phyloP scores from a whole-genome alignment of 1,140 invertebrate species.

The Brachionus paranguensis region DNA sequence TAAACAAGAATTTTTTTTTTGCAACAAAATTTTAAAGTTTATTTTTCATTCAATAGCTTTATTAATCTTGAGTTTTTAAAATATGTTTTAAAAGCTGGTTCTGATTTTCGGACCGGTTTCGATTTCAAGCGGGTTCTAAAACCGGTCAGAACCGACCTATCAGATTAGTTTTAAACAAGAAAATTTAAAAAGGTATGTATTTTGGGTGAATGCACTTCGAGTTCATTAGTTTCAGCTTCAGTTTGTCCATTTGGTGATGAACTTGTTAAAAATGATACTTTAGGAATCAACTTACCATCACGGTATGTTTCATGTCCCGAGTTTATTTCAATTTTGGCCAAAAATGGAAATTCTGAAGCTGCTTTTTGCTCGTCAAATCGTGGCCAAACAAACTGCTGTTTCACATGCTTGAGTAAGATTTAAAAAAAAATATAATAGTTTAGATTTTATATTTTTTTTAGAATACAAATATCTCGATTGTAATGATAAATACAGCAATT shows the following conservation, averaged over 20 bases:
- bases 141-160: no score
- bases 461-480: background rate
- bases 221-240: background rate
- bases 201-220: background rate
- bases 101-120: no score
- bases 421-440: no score
- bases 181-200: background rate
- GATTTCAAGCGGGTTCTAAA: no score
- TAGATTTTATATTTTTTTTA: background rate
- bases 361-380: background rate
- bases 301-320: background rate
- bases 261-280: background rate
- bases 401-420: background rate
- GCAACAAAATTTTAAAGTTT: no score
- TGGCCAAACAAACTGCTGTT: background rate
- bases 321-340: background rate
- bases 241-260: slow-evolving; percentile 23
- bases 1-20: no score
- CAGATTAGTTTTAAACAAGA: no score
- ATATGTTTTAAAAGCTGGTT: no score
- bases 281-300: background rate
- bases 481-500: background rate
- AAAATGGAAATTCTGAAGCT: background rate
- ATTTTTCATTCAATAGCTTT: no score
- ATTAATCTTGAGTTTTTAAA: no score